Percentiles rank a stretch among this genome's conserved stretches.
phyloP scores from a whole-genome alignment of 2,113 vertebrate genomes.

The Micronisus gabar region DNA sequence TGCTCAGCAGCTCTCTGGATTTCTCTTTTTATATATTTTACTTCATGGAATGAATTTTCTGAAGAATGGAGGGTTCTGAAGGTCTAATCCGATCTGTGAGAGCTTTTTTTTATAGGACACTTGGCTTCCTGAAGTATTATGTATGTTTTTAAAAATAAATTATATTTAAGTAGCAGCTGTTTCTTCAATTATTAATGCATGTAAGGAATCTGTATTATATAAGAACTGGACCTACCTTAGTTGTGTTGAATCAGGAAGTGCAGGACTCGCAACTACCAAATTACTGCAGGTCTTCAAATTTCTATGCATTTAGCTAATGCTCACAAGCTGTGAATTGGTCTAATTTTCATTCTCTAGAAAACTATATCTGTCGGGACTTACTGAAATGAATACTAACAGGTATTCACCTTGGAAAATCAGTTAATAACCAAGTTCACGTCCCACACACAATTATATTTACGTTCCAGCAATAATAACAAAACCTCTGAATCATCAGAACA shows the following conservation, averaged over 20 bases:
- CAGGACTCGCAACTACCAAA: neutral
- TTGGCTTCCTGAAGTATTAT: neutral
- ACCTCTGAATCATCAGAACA: neutral
- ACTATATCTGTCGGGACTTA: neutral
- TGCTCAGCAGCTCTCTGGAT: neutral
- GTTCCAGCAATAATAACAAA: neutral
- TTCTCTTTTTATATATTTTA: neutral
- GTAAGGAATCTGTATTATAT: neutral
- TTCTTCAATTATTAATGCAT: neutral
- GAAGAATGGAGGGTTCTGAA: neutral
- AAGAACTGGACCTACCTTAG: neutral
- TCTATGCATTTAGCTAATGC: neutral
- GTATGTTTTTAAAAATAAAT: neutral
- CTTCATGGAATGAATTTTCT: neutral
- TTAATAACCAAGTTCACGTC: neutral
- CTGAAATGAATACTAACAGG: neutral
- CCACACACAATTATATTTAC: neutral
- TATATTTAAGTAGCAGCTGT: neutral
- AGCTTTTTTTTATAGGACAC: neutral
- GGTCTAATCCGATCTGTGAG: neutral
- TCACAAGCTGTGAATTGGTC: neutral
- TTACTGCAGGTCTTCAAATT: neutral
- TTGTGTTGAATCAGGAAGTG: neutral
- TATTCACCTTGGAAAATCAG: neutral
- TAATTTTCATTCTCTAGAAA: neutral